Base-by-base conservation (phyloP, 2,888 invertebrate species). In the Andrena marginata region DNA sequence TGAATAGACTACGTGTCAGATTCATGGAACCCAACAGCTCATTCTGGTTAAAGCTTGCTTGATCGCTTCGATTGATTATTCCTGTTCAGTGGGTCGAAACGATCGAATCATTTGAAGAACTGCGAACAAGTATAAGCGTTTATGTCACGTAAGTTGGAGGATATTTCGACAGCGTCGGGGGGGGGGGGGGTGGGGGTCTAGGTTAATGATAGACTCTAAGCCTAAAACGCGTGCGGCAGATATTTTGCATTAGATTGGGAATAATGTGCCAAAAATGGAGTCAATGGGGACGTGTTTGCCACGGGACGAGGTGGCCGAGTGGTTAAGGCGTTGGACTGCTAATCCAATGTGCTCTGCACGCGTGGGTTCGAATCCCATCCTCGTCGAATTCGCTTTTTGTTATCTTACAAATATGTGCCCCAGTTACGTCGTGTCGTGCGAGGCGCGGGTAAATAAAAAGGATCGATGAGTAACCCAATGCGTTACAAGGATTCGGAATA, bases 281-380 rank as follows among this genome's bases (percentile, higher is more conserved):
- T 31, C 8, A 16, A 10, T 80, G 60, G 31, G 65, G n/a, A 0
- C 5, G 10, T 3, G 29, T 8, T 71, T 71, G 31, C 10, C 49
- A 56, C 65, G 63, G 48, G 71, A 64, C 63, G 94, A 94, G 94
- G 94, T 94, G 94, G 94, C 94, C 94, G 94, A 94, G 94, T 94
- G 94, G 94, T 94, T 94, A 94, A 94, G 94, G 94, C 94, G 94
- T 94, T 94, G 94, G 94, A 94, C 94, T 94, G 94, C 94, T 94
- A 94, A 94, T 94, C 94, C 94, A 94, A 94, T 94, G 94, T 94
- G 94, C 94, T 94, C 94, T 94, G 94, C 94, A 94, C 94, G 94
- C 94, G 94, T 94, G 94, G 94, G 94, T 94, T 94, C 94, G 94
- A 94, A 94, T 94, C 94, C 94, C 94, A 93, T 93, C 93, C 93